Conservation (phyloP, 2,113 vertebrate genomes). For the Nerophis ophidion region DNA sequence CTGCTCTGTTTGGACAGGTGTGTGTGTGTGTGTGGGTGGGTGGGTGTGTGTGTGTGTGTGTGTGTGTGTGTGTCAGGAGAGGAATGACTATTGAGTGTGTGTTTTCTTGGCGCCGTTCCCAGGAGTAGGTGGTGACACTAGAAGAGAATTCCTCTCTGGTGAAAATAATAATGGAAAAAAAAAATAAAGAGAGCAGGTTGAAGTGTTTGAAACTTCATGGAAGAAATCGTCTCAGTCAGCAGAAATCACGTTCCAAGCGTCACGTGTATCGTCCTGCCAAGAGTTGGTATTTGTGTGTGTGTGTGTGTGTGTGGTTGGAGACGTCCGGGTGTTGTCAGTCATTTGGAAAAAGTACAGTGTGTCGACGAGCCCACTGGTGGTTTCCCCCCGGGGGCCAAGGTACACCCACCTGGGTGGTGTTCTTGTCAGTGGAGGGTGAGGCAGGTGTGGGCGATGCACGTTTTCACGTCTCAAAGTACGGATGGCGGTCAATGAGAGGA, state of each 20-base stretch:
- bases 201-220: background rate
- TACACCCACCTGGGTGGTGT: background rate
- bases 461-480: background rate
- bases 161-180: slow-evolving; percentile 58
- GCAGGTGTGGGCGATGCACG: background rate
- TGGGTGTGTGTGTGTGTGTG: slow-evolving; percentile 19
- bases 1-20: slow-evolving; percentile 65
- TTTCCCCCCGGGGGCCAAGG: background rate
- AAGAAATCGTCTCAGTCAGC: slow-evolving; percentile 6
- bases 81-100: slow-evolving; percentile 57
- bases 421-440: background rate
- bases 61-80: slow-evolving; percentile 43
- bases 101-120: slow-evolving; percentile 58
- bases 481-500: no score
- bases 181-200: background rate
- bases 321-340: no score
- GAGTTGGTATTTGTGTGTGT: background rate
- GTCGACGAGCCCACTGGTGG: no score
- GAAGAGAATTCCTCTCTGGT: slow-evolving; percentile 55
- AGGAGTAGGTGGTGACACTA: slow-evolving; percentile 62
- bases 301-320: no score
- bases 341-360: no score
- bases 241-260: background rate
- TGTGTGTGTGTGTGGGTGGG: slow-evolving; percentile 22
- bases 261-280: background rate